phyloP scores from a whole-genome alignment of 35 echinoderm and acorn worm species.

The Eucidaris tribuloides region DNA sequence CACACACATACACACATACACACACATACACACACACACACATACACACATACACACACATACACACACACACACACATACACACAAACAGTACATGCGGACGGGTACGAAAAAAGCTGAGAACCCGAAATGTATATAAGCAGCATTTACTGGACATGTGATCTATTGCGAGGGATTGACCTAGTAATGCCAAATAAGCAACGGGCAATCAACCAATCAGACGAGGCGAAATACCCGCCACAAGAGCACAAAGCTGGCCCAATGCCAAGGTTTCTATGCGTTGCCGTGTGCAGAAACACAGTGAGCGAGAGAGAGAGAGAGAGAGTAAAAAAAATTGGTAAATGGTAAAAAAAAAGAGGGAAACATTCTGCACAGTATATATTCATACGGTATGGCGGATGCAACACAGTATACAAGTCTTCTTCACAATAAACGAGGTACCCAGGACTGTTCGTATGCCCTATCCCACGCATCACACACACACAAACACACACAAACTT shows the following conservation, averaged over 20 bases:
- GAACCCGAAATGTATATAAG: background rate
- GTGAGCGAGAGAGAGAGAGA: too few relatives aligned
- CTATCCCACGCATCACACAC: too few relatives aligned
- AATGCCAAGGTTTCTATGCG: conserved; percentile 26
- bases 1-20: background rate
- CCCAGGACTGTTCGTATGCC: too few relatives aligned
- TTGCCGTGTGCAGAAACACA: too few relatives aligned
- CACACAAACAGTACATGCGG: background rate
- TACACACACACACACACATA: conserved; percentile 12
- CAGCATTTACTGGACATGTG: conserved; percentile 14
- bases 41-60: too few relatives aligned
- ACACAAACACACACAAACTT: too few relatives aligned
- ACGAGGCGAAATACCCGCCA: conserved; percentile 1
- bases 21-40: background rate
- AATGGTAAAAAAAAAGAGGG: too few relatives aligned
- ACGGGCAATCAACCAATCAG: conserved; percentile 1
- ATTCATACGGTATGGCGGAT: too few relatives aligned
- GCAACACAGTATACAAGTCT: too few relatives aligned
- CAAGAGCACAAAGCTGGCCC: conserved; percentile 22
- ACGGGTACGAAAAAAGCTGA: background rate
- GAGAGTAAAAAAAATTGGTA: too few relatives aligned
- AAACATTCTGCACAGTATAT: too few relatives aligned
- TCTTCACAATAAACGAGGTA: too few relatives aligned
- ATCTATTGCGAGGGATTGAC: conserved; percentile 4
- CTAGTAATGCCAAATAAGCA: conserved; percentile 38